Evolutionary conservation across 30 jellyfish, hydroid and myxozoan genomes (phyloP).

Genomic region (Clytia hemisphaerica): DNA sequence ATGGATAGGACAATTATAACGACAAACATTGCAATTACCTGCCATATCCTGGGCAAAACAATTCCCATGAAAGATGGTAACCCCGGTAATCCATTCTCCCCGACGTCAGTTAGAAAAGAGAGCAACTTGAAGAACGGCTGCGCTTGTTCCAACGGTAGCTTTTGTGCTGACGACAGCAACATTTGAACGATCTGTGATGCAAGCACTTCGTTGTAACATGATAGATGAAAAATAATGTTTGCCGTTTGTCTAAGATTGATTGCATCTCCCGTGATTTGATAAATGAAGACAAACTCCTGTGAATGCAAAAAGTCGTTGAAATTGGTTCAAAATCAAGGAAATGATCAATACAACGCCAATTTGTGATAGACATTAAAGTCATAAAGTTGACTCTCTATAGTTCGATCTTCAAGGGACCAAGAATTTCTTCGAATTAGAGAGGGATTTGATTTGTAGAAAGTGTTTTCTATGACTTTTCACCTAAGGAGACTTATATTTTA

Average conservation of each 20-base stretch:
- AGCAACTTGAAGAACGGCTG: slow-evolving; percentile 83
- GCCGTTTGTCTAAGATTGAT: slow-evolving; percentile 93
- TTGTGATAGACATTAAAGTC: no score
- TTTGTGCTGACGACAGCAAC: slow-evolving; percentile 24
- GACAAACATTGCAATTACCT: no score
- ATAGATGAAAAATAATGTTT: slow-evolving; percentile 63
- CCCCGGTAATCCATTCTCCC: slow-evolving; percentile 69
- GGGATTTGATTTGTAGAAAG: no score
- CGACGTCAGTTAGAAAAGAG: slow-evolving; percentile 74
- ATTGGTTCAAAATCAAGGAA: no score
- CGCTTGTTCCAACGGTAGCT: slow-evolving; percentile 49
- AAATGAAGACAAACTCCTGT: slow-evolving; percentile 82
- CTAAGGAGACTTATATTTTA: no score
- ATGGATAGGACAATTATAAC: no score
- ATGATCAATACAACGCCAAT: no score
- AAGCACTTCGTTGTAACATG: slow-evolving; percentile 64
- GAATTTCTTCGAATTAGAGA: no score
- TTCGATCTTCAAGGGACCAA: no score
- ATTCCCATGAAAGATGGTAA: slow-evolving; percentile 74
- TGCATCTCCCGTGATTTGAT: slow-evolving; percentile 85
- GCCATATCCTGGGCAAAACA: slow-evolving; percentile 71
- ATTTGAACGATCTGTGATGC: slow-evolving; percentile 74
- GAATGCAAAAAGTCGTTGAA: background rate
- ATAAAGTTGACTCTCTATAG: no score
- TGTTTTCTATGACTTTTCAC: no score